These are phyloP conservation scores for Leptinotarsa rubiginosa DNA, from an alignment of 2,888 invertebrate species.

Conservation along the genomic window DNA sequence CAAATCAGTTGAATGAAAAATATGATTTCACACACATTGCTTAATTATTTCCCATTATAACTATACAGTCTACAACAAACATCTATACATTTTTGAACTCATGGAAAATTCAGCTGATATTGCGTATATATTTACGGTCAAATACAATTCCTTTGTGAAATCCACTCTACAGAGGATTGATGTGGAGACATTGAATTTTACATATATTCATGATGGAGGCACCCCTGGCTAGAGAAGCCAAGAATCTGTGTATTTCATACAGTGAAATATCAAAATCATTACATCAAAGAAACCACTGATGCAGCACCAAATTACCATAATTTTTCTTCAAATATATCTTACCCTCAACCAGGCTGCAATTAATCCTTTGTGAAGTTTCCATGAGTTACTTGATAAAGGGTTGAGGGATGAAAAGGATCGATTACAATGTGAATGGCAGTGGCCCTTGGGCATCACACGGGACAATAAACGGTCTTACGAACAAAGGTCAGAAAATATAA, in stretches of 20 bases:
- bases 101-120: conserved; percentile 45
- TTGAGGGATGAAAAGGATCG: conserved; percentile 49
- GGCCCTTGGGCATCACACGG: conserved; percentile 42
- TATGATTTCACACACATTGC: conserved; percentile 52
- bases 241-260: neutral
- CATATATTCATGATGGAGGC: too few species aligned
- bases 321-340: neutral
- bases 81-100: conserved; percentile 57
- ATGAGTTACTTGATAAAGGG: conserved; percentile 53
- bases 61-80: conserved; percentile 63
- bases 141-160: neutral
- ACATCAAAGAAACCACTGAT: neutral
- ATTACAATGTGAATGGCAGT: conserved; percentile 55
- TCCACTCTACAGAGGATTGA: neutral
- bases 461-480: conserved; percentile 3
- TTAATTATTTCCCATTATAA: conserved; percentile 49
- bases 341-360: conserved; percentile 27
- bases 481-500: conserved; percentile 17
- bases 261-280: neutral
- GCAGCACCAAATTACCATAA: conserved; percentile 23
- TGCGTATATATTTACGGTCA: neutral
- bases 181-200: too few species aligned
- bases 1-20: conserved; percentile 40
- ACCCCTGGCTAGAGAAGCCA: too few species aligned
- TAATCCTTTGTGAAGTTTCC: conserved; percentile 53